Percentiles rank a stretch among this genome's conserved stretches.
Conservation (phyloP, 2,888 invertebrate genomes). For the Drosophila austrosaltans region DNA sequence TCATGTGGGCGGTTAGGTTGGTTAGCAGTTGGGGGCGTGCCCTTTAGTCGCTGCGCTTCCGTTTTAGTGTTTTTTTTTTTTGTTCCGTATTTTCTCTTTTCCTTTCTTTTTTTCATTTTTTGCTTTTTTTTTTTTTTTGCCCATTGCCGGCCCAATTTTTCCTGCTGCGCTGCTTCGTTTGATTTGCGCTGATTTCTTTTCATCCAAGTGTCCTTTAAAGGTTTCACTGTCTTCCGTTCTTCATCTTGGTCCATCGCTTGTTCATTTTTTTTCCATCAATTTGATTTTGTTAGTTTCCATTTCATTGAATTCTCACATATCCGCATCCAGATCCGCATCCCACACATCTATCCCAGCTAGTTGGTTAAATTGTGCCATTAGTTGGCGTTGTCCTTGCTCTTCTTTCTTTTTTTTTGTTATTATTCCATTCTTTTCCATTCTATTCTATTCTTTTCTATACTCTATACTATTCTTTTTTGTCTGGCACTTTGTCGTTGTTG, state of each 20-base stretch:
- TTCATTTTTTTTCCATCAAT: conserved; percentile 51
- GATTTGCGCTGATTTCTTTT: conserved; percentile 75
- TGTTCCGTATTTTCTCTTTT: conserved; percentile 24
- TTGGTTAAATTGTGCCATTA: conserved; percentile 77
- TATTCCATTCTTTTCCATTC: conserved; percentile 33
- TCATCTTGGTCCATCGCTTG: conserved; percentile 38
- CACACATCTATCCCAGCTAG: conserved; percentile 51
- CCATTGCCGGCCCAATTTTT: conserved; percentile 67
- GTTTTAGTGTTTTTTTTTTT: conserved; percentile 43
- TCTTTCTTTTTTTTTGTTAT: conserved; percentile 35
- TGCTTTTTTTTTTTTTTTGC: conserved; percentile 50
- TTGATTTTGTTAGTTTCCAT: conserved; percentile 79
- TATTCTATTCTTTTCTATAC: conserved; percentile 42
- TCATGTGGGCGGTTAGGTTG: conserved; percentile 1
- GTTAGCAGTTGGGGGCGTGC: conserved; percentile 38
- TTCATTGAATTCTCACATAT: conserved; percentile 79
- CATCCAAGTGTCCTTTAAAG: conserved; percentile 64
- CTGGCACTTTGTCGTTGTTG: conserved; percentile 28
- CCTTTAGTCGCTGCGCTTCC: conserved; percentile 50
- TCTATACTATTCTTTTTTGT: conserved; percentile 26
- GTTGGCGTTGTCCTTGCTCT: conserved; percentile 63
- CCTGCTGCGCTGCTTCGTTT: conserved; percentile 62
- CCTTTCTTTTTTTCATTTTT: conserved; percentile 55
- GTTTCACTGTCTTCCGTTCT: conserved; percentile 39
- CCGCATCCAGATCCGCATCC: conserved; percentile 55